These are phyloP conservation scores for Drosophila mojavensis DNA, from an alignment of 1,140 invertebrate genomes.

Conservation along the genomic window DNA sequence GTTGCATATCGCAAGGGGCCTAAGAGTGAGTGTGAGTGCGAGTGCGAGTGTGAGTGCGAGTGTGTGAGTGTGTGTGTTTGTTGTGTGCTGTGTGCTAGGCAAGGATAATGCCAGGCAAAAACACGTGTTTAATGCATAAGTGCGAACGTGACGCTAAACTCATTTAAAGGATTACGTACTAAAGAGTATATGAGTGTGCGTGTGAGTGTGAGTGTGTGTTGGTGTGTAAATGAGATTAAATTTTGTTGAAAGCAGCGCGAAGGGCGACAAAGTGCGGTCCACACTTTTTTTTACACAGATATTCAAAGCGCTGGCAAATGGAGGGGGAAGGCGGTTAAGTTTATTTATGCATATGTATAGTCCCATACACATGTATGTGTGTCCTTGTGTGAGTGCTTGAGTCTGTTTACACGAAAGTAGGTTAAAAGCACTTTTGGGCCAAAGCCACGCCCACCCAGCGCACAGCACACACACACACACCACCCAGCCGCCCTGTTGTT, in stretches of 20 bases:
- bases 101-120: conserved; percentile 78
- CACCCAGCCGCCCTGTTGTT: conserved; percentile 4
- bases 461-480: neutral
- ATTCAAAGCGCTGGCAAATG: conserved; percentile 32
- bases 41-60: neutral
- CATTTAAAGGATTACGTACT: conserved; percentile 80
- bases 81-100: conserved; percentile 47
- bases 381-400: conserved; percentile 13
- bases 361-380: neutral
- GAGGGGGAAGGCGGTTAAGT: conserved; percentile 24
- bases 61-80: conserved; percentile 18
- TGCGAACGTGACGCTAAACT: conserved; percentile 82
- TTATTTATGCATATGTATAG: conserved; percentile 52
- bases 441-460: conserved; percentile 39
- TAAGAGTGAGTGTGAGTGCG: too few species aligned
- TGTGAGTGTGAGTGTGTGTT: conserved; percentile 36
- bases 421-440: conserved; percentile 80
- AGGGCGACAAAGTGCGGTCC: conserved; percentile 54
- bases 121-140: conserved; percentile 82
- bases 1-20: conserved; percentile 47
- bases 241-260: conserved; percentile 70
- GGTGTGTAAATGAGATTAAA: conserved; percentile 77
- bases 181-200: conserved; percentile 46
- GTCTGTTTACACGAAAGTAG: conserved; percentile 63
- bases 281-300: conserved; percentile 41